Conservation (phyloP, 2,888 invertebrate genomes). For the Amblyjoppa proteus region DNA sequence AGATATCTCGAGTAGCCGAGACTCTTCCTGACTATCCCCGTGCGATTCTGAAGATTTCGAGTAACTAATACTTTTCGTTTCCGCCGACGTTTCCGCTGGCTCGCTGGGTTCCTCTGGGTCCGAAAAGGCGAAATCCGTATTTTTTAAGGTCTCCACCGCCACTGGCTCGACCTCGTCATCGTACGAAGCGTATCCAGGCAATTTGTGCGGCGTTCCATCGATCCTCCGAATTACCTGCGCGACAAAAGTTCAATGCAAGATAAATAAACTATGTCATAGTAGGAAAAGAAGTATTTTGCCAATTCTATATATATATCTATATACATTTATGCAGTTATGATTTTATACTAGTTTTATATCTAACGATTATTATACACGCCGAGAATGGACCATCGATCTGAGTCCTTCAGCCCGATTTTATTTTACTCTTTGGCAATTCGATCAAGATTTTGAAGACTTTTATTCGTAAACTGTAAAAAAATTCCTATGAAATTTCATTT, state of each 20-base stretch:
- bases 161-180: not conserved
- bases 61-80: constrained; percentile 18
- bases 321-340: not conserved
- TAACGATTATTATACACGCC: too few relatives aligned
- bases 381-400: too few relatives aligned
- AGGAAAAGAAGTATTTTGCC: not conserved
- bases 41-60: constrained; percentile 1
- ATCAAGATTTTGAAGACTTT: too few relatives aligned
- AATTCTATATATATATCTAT: too few relatives aligned
- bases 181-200: not conserved
- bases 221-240: constrained; percentile 44
- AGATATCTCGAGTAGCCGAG: not conserved
- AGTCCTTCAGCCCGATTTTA: too few relatives aligned
- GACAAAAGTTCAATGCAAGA: not conserved
- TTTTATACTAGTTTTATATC: not conserved
- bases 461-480: too few relatives aligned
- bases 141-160: not conserved
- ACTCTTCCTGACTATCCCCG: not conserved
- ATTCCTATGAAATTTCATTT: too few relatives aligned
- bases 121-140: not conserved
- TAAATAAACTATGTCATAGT: not conserved
- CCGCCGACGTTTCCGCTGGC: not conserved
- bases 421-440: too few relatives aligned
- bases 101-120: not conserved
- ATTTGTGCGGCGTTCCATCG: constrained; percentile 46